These are phyloP conservation scores for Scolopax mira DNA, from an alignment of 2,113 vertebrate species.

Conservation along the genomic window DNA sequence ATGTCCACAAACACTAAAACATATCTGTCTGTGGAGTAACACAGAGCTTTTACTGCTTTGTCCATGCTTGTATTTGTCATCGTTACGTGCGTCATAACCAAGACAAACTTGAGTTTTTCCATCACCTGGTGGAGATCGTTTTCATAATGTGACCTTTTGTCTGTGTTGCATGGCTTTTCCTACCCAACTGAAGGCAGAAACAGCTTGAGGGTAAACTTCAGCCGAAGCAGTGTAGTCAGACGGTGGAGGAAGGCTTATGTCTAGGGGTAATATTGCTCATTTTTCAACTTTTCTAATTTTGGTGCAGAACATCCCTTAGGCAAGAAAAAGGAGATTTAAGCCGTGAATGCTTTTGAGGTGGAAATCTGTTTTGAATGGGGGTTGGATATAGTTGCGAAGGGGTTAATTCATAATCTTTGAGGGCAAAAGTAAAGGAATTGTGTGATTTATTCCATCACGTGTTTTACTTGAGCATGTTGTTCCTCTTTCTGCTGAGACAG, in stretches of 20 bases:
- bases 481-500: background rate
- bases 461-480: background rate
- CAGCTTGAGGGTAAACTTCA: background rate
- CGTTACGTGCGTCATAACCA: background rate
- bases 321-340: background rate
- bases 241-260: background rate
- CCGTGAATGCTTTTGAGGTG: background rate
- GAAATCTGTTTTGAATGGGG: background rate
- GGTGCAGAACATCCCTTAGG: background rate
- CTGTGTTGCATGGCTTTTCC: background rate
- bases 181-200: background rate
- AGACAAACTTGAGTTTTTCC: background rate
- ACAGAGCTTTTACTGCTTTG: background rate
- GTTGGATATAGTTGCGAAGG: background rate
- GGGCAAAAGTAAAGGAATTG: background rate
- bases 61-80: background rate
- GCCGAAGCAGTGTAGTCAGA: background rate
- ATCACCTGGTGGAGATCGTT: background rate
- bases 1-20: background rate
- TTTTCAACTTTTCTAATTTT: background rate
- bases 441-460: background rate
- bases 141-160: background rate
- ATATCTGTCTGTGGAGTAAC: rapidly evolving
- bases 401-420: background rate
- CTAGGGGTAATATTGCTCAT: background rate